Evolutionary conservation across 2,888 invertebrate genomes (phyloP).

Genomic region (Petrophora chlorosata): DNA sequence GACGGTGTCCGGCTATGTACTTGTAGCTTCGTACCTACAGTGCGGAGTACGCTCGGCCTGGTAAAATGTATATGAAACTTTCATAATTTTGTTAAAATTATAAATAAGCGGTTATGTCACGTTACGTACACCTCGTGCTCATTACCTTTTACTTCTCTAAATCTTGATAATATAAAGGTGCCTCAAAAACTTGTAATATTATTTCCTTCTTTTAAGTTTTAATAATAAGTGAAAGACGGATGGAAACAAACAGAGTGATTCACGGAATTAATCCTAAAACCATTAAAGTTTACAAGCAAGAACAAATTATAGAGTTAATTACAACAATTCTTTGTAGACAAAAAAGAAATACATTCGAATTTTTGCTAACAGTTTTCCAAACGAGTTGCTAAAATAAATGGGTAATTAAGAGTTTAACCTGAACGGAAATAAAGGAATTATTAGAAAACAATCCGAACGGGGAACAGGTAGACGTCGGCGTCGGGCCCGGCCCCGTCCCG

Average conservation of each 20-base stretch:
- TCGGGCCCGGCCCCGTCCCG: conserved; percentile 32
- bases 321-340: conserved; percentile 1
- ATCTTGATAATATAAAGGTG: no score
- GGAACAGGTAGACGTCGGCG: conserved; percentile 44
- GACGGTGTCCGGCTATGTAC: no score
- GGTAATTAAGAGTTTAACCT: conserved; percentile 69
- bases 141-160: no score
- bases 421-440: conserved; percentile 77
- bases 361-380: conserved; percentile 36
- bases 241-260: no score
- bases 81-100: neutral
- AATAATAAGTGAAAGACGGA: no score
- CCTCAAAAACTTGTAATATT: no score
- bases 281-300: conserved; percentile 17
- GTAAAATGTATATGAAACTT: no score
- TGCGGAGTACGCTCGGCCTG: no score
- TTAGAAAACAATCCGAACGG: conserved; percentile 79
- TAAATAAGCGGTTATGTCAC: neutral
- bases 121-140: no score
- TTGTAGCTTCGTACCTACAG: no score
- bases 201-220: no score
- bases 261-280: conserved; percentile 6
- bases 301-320: conserved; percentile 21
- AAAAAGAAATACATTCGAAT: conserved; percentile 9
- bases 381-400: conserved; percentile 58